Percentiles rank a stretch among this genome's conserved stretches.
phyloP scores from a whole-genome alignment of 1,140 invertebrate genomes.

The Reticulitermes speratus region DNA sequence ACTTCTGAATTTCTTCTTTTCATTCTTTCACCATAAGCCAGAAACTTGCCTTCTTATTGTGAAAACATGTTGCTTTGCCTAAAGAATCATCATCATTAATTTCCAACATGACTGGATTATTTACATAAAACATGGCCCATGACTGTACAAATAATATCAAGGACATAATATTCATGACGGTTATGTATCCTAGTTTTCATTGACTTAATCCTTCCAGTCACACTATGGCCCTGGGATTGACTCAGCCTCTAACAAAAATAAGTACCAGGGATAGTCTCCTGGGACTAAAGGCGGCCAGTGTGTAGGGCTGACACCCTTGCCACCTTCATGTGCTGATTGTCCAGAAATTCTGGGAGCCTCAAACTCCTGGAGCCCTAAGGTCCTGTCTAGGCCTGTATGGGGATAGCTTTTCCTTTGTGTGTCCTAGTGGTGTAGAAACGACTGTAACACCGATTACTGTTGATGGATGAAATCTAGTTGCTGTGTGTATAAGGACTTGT shows the following conservation, averaged over 20 bases:
- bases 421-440: not conserved
- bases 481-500: not conserved
- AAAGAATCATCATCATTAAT: not conserved
- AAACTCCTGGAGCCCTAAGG: too few relatives aligned
- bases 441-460: not conserved
- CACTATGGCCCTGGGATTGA: too few relatives aligned
- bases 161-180: not conserved
- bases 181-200: not conserved
- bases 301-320: too few relatives aligned
- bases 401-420: not conserved
- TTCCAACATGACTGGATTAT: not conserved
- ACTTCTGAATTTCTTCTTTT: not conserved
- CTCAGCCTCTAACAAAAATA: too few relatives aligned
- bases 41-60: too few relatives aligned
- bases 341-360: too few relatives aligned
- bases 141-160: not conserved
- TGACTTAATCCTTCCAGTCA: too few relatives aligned
- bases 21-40: not conserved
- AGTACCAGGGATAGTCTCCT: too few relatives aligned
- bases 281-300: too few relatives aligned
- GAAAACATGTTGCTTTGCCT: too few relatives aligned
- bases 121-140: not conserved
- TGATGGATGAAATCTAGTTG: not conserved
- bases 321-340: too few relatives aligned
- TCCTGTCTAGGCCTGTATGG: too few relatives aligned